phyloP scores from a whole-genome alignment of 2,888 invertebrate species.

The Steinernema hermaphroditum region DNA sequence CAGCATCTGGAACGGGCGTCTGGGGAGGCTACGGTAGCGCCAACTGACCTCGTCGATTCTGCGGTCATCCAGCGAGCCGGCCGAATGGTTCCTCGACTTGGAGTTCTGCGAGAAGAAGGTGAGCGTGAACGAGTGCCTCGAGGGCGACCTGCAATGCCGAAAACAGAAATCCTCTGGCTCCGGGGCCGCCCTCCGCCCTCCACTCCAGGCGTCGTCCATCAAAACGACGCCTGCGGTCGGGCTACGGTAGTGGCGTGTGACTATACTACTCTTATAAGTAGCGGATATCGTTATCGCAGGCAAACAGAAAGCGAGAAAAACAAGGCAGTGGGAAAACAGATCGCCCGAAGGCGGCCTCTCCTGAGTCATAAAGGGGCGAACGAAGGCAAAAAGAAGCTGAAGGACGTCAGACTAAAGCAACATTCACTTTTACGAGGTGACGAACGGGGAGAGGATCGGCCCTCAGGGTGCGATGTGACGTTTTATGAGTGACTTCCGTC shows the following conservation, averaged over 20 bases:
- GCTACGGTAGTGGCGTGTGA: not conserved
- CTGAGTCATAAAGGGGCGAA: not conserved
- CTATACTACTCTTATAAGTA: not conserved
- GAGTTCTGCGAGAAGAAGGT: conserved; percentile 16
- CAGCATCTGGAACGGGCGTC: conserved; percentile 4
- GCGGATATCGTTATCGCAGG: not conserved
- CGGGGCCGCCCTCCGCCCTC: not conserved
- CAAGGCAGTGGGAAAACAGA: not conserved
- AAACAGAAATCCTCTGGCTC: not conserved
- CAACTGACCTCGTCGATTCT: conserved; percentile 6
- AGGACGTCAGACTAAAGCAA: too few species aligned
- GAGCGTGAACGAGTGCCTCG: conserved; percentile 13
- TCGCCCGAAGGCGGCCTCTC: not conserved
- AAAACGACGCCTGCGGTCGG: not conserved
- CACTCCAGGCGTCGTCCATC: not conserved
- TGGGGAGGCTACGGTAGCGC: not conserved
- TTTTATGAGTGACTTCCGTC: too few species aligned
- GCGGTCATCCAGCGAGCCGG: not conserved
- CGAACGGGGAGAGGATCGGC: too few species aligned
- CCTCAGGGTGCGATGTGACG: too few species aligned
- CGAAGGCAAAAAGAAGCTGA: not conserved
- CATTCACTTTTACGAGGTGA: too few species aligned
- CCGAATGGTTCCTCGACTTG: conserved; percentile 15
- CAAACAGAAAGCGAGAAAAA: conserved; percentile 21
- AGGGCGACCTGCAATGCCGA: conserved; percentile 1